A percentile compares a stretch with the other conserved stretches of the same genome.
Evolutionary conservation across 2,113 vertebrate species (phyloP).

Genomic region (Aspidoscelis tigris): DNA sequence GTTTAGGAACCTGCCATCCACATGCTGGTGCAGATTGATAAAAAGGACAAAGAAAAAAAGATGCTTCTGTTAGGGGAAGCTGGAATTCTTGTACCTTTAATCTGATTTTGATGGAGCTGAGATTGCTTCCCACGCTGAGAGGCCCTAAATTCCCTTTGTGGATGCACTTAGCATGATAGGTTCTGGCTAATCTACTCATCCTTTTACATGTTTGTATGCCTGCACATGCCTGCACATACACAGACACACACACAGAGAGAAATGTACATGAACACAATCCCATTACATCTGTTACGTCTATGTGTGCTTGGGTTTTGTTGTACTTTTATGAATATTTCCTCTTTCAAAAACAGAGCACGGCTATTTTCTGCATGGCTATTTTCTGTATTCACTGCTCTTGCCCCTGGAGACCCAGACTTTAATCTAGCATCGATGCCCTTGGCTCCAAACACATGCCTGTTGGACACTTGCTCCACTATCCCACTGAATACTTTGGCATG

Average conservation of each 20-base stretch:
- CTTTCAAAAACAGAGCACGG: slow-evolving; percentile 2
- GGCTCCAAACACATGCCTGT: not conserved
- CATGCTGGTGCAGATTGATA: too few relatives aligned
- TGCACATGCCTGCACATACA: not conserved
- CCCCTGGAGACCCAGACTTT: slow-evolving; percentile 6
- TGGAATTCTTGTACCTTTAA: too few relatives aligned
- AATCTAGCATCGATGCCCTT: not conserved
- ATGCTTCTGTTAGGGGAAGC: too few relatives aligned
- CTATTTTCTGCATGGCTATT: not conserved
- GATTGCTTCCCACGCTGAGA: too few relatives aligned
- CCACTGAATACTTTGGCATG: not conserved
- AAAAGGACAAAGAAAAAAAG: too few relatives aligned
- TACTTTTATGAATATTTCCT: not conserved
- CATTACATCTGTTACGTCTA: not conserved
- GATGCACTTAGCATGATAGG: not conserved
- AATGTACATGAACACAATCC: not conserved
- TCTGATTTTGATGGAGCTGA: too few relatives aligned
- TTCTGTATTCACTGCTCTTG: not conserved
- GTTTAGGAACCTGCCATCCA: too few relatives aligned
- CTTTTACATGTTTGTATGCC: too few relatives aligned
- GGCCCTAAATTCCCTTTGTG: slow-evolving; percentile 1
- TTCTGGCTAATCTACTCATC: not conserved
- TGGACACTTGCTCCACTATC: not conserved
- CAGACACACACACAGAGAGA: not conserved
- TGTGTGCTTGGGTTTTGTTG: not conserved